phyloP scores from a whole-genome alignment of 2,888 invertebrate species.

The Ormyrus rosae region DNA sequence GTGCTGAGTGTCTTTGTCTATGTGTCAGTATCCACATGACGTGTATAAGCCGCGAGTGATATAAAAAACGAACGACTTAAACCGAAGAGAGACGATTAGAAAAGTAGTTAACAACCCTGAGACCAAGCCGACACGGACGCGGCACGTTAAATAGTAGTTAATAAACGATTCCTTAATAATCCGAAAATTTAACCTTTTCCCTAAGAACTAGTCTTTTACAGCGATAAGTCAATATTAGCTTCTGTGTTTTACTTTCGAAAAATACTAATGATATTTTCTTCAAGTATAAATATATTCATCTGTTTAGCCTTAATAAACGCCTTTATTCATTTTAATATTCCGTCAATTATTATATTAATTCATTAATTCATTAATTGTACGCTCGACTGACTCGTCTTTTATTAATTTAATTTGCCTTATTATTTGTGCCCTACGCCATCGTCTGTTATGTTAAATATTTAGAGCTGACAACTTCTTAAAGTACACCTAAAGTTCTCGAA shows the following conservation, averaged over 20 bases:
- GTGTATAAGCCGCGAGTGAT: constrained; percentile 29
- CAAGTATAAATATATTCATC: constrained; percentile 71
- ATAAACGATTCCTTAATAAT: constrained; percentile 57
- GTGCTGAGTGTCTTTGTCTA: constrained; percentile 1
- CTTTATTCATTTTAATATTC: constrained; percentile 38
- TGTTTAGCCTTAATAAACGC: constrained; percentile 55
- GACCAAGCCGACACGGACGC: constrained; percentile 63
- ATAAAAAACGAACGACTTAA: constrained; percentile 57
- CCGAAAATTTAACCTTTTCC: constrained; percentile 60
- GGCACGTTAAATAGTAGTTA: constrained; percentile 52
- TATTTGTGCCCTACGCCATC: constrained; percentile 54
- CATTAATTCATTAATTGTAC: constrained; percentile 53
- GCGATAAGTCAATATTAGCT: constrained; percentile 68
- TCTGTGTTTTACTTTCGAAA: constrained; percentile 66
- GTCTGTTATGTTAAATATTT: constrained; percentile 33
- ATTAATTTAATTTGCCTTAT: constrained; percentile 49
- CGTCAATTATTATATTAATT: constrained; percentile 53
- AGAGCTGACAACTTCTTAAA: constrained; percentile 32
- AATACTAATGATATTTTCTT: constrained; percentile 71
- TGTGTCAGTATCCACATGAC: constrained; percentile 18
- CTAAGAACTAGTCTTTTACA: constrained; percentile 68
- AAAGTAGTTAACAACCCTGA: constrained; percentile 70
- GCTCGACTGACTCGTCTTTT: constrained; percentile 48
- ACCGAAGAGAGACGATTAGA: constrained; percentile 62
- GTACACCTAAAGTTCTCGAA: constrained; percentile 51